Conservation (phyloP, 2,113 vertebrate genomes). For the Varanus komodoensis region DNA sequence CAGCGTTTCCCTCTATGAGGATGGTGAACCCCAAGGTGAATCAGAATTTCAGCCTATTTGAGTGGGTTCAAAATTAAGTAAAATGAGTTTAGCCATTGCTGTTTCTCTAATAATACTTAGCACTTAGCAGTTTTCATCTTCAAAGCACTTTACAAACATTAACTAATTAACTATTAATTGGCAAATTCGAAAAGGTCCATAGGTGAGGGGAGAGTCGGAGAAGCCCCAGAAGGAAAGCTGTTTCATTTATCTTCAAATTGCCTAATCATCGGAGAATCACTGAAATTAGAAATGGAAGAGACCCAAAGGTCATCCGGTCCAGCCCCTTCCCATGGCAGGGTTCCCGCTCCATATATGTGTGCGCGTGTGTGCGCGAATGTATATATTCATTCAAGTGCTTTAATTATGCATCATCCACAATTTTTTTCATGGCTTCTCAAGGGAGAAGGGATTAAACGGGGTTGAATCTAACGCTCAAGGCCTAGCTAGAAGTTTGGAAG, state of each 20-base stretch:
- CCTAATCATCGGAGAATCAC: slow-evolving; percentile 81
- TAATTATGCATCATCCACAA: too few relatives aligned
- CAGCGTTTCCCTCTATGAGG: slow-evolving; percentile 45
- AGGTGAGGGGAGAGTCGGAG: slow-evolving; percentile 81
- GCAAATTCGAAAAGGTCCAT: slow-evolving; percentile 81
- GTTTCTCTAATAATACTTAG: slow-evolving; percentile 77
- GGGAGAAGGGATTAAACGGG: slow-evolving; percentile 58
- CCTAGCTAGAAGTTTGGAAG: slow-evolving; percentile 60
- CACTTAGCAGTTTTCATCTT: slow-evolving; percentile 76
- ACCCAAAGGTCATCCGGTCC: slow-evolving; percentile 74
- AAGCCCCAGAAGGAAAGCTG: slow-evolving; percentile 77
- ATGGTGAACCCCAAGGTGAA: slow-evolving; percentile 50
- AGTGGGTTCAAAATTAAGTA: slow-evolving; percentile 77
- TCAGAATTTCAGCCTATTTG: slow-evolving; percentile 62
- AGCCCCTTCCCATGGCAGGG: slow-evolving; percentile 67
- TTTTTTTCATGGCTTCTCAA: slow-evolving; percentile 74
- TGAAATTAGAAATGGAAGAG: slow-evolving; percentile 76
- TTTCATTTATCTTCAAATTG: slow-evolving; percentile 83
- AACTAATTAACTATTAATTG: slow-evolving; percentile 81
- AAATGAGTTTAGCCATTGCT: slow-evolving; percentile 75
- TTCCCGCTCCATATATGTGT: slow-evolving; percentile 54
- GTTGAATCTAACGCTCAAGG: slow-evolving; percentile 65
- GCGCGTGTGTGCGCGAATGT: too few relatives aligned
- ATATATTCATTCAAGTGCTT: too few relatives aligned
- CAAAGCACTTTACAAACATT: slow-evolving; percentile 80